Base-by-base conservation (phyloP, 2,113 vertebrate genomes). In the Sorex araneus region DNA sequence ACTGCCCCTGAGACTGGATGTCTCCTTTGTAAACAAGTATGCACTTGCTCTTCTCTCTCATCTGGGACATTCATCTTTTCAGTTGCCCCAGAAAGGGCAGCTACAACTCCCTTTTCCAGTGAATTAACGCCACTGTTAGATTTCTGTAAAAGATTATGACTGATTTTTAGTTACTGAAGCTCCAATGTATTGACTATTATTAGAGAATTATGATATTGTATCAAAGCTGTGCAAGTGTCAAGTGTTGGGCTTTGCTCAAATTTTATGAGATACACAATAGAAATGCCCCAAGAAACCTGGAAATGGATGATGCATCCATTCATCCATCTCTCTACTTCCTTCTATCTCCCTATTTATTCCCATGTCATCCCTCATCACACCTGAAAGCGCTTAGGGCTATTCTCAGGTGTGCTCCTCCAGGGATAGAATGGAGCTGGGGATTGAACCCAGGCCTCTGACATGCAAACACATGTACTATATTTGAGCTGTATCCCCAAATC, bases 271-370 rank as follows among this genome's bases (percentile, higher is more conserved):
- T 18, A 10, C n/a, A 45, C 73, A 66, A 76, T 67, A 50, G 81
- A 95, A 94, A 92, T 95, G 32, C 34, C 69, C 54, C 11, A 63
- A 87, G 89, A 57, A 21, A 87, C 50, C 30, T 78, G 66, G 73
- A 95, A 69, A 87, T 78, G 0, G 1, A 93, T 66, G 28, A 70
- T 66, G 12, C 54, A 19, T 69, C 11, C 57, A 21, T 50, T 4
- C 18, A 21, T 60, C 57, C 21, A 19, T 60, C 16, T 60, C 23
- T 54, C 54, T 60, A 21, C 19, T 60, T 60, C 57, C 57, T 60
- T 23, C 21, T 60, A 40, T 40, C 40, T 40, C 40, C 40, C 40
- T 40, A 40, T 4, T 40, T 4, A 16, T 60, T 60, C 18, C 57
- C 57, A 3, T 60, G 57, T 23, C 21, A 23, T 6, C 57, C 8